Percentiles rank a stretch among this genome's conserved stretches.
Evolutionary conservation across 2,113 vertebrate species (phyloP).

Genomic region (Castor canadensis): DNA sequence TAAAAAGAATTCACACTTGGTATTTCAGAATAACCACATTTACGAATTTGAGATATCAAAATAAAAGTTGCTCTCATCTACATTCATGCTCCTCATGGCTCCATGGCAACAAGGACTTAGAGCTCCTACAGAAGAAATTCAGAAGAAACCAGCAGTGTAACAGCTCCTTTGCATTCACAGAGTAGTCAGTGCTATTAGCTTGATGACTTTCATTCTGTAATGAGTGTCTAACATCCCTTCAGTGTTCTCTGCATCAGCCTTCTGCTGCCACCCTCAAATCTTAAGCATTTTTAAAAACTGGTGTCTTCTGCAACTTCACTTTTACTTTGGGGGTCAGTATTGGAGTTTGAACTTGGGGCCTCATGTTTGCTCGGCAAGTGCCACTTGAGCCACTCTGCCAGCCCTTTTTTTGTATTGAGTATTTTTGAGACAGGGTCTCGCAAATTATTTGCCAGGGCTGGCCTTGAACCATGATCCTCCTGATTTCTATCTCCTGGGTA

Average conservation of each 20-base stretch:
- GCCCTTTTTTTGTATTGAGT: too few species aligned
- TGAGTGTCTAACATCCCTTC: background rate
- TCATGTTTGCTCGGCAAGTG: too few species aligned
- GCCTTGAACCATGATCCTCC: too few species aligned
- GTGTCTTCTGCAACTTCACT: background rate
- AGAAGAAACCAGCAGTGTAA: background rate
- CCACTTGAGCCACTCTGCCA: too few species aligned
- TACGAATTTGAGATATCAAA: background rate
- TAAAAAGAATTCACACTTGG: background rate
- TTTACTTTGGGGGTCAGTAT: too few species aligned
- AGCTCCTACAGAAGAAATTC: background rate
- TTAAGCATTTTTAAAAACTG: background rate
- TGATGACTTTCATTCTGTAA: background rate
- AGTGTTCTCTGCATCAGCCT: background rate
- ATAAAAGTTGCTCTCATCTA: background rate
- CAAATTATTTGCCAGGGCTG: too few species aligned
- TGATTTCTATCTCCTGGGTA: too few species aligned
- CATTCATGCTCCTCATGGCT: background rate
- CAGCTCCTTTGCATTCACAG: background rate
- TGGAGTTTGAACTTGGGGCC: too few species aligned
- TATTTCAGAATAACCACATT: constrained; percentile 3
- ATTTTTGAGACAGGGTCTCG: too few species aligned
- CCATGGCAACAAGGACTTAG: background rate
- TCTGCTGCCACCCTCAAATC: background rate
- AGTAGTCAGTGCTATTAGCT: background rate